phyloP scores from a whole-genome alignment of 2,888 invertebrate genomes.

The Aphidius colemani region DNA sequence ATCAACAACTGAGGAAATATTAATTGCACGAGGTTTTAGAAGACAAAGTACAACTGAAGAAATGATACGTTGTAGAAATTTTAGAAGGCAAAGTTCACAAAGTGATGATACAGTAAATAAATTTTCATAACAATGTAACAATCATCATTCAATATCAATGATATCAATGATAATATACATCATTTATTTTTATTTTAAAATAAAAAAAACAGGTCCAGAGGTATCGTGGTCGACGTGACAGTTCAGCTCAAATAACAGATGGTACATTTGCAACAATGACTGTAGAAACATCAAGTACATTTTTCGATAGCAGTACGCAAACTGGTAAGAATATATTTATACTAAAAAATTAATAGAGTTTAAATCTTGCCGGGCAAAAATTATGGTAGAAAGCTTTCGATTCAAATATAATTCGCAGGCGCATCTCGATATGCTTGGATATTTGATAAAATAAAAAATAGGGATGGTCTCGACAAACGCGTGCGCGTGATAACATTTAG shows the following conservation, averaged over 20 bases:
- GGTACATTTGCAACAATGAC: slow-evolving; percentile 93
- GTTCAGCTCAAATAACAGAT: slow-evolving; percentile 87
- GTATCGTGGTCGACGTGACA: slow-evolving; percentile 76
- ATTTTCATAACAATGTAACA: background rate
- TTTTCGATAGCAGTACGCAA: slow-evolving; percentile 91
- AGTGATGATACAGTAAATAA: slow-evolving; percentile 70
- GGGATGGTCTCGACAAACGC: slow-evolving; percentile 27
- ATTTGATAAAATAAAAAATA: background rate
- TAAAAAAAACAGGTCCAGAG: slow-evolving; percentile 49
- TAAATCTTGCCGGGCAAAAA: slow-evolving; percentile 14
- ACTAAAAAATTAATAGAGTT: background rate
- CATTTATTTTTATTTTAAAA: background rate
- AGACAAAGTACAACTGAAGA: slow-evolving; percentile 91
- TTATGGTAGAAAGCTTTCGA: background rate
- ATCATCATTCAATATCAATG: background rate
- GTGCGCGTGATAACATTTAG: slow-evolving; percentile 33
- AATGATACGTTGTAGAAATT: slow-evolving; percentile 90
- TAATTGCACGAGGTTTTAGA: slow-evolving; percentile 87
- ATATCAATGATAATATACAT: too few species aligned
- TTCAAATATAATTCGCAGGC: slow-evolving; percentile 13
- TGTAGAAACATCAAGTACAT: slow-evolving; percentile 89
- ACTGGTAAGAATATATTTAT: slow-evolving; percentile 72
- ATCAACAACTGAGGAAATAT: slow-evolving; percentile 89
- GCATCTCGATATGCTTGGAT: slow-evolving; percentile 6
- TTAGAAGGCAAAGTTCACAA: slow-evolving; percentile 87